Evolutionary conservation across 1,140 invertebrate species (phyloP).

Genomic region (Aphaenogaster ashmeadi): DNA sequence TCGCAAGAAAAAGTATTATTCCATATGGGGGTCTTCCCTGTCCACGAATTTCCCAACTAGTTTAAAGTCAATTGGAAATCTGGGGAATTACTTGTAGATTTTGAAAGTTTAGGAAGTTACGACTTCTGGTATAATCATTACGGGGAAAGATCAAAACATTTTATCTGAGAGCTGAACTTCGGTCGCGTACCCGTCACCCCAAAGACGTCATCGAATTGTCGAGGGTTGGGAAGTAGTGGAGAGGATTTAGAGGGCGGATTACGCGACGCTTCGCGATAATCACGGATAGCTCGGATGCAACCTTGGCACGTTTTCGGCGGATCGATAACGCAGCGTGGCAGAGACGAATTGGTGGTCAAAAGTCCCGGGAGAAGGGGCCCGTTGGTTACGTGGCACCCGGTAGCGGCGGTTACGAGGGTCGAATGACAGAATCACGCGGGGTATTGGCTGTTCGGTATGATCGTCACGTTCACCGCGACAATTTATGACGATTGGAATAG

Average conservation of each 20-base stretch:
- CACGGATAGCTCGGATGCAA: slow-evolving; percentile 42
- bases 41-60: neutral
- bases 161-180: neutral
- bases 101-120: neutral
- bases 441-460: slow-evolving; percentile 78
- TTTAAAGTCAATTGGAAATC: slow-evolving; percentile 11
- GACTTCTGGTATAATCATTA: neutral
- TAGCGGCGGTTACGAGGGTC: slow-evolving; percentile 54
- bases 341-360: slow-evolving; percentile 65
- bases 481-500: slow-evolving; percentile 82
- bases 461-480: slow-evolving; percentile 77
- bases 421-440: slow-evolving; percentile 73
- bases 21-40: neutral
- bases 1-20: neutral
- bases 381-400: slow-evolving; percentile 40
- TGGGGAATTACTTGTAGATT: neutral
- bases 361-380: slow-evolving; percentile 24
- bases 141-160: slow-evolving; percentile 2
- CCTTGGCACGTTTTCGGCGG: slow-evolving; percentile 56
- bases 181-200: neutral
- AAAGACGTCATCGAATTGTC: neutral
- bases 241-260: slow-evolving; percentile 8
- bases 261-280: slow-evolving; percentile 44
- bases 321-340: slow-evolving; percentile 45
- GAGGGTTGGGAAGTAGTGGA: neutral